phyloP scores from a whole-genome alignment of 2,797 vertebrate species.

The Labeo calbasu region DNA sequence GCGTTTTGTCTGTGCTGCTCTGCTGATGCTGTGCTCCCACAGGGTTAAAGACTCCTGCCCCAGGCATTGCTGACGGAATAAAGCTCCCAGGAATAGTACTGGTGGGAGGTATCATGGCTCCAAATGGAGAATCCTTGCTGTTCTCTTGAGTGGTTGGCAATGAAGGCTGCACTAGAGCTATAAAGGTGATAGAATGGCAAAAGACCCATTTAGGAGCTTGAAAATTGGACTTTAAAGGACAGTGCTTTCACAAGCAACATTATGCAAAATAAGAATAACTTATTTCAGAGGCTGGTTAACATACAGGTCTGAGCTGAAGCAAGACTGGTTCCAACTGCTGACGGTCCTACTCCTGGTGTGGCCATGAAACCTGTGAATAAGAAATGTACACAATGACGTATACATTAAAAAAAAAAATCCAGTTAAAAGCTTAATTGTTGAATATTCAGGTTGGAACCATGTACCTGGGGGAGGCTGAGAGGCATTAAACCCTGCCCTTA shows the following conservation, averaged over 20 bases:
- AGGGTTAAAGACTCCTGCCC: constrained; percentile 86
- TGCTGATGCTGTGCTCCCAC: constrained; percentile 78
- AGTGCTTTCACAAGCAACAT: background rate
- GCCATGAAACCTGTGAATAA: constrained; percentile 84
- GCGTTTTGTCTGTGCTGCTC: constrained; percentile 67
- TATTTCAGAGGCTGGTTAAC: constrained; percentile 56
- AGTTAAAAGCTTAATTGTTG: background rate
- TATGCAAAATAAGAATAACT: background rate
- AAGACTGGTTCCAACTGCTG: constrained; percentile 75
- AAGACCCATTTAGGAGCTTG: background rate
- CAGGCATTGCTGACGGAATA: constrained; percentile 81
- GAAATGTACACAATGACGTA: background rate
- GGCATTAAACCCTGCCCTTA: constrained; percentile 91
- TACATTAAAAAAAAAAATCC: background rate
- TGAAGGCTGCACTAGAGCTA: constrained; percentile 88
- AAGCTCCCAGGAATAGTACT: constrained; percentile 84
- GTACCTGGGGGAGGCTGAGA: constrained; percentile 96
- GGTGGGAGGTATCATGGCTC: constrained; percentile 86
- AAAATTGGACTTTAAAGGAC: background rate
- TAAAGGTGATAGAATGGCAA: constrained; percentile 47
- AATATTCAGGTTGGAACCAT: background rate
- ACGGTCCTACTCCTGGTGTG: constrained; percentile 83
- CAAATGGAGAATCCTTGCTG: constrained; percentile 88
- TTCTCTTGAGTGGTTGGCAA: constrained; percentile 85
- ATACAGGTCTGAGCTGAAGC: constrained; percentile 74